Base-by-base conservation (phyloP, 2,888 invertebrate species). In the Rhorus exstirpatorius region DNA sequence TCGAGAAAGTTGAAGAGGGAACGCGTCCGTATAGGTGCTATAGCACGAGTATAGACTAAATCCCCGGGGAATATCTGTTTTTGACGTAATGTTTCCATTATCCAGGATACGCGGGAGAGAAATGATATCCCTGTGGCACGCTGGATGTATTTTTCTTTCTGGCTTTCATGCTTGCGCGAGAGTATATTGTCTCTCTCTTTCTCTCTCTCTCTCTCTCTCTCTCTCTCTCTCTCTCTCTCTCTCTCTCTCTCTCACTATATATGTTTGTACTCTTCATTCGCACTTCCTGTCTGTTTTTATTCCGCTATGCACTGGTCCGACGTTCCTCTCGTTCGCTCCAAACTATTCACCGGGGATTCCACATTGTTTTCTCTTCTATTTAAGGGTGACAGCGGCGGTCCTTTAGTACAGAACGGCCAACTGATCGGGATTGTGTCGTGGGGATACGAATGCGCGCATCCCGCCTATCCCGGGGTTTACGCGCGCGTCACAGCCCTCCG, bases 331-430 rank as follows among this genome's bases (percentile, higher is more conserved):
- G 60, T 58, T 24, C 31, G 26, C 31, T 24, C 38, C 41, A 51
- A 35, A 51, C 49, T 55, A 75, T 75, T 65, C 46, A 31, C 44
- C 77, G 58, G 68, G 72, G 72, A 74, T 77, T 78, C 70, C 67
- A 2, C 65, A 83, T 75, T 84, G 84, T 79, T 83, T 83, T 83
- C 75, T 79, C 75, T 79, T 79, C 79, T 79, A 53, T 83, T 83
- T 76, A 94, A 94, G 90, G 95, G 94, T 0, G 95, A 95, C 88
- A 94, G 94, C n/a, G 95, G 95, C 1, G 95, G 95, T n/a, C 95
- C 95, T 53, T 89, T 95, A 38, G 94, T 94, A n/a, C 91, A 93
- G 68, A 89, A 92, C 60, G 92, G 92, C 51, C 89, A 90, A 68
- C 90, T 95, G 53, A 89, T 95, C 61, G 95, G 95, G 49, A 92